A percentile compares a stretch with the other conserved stretches of the same genome.
Evolutionary conservation across 1,140 invertebrate species (phyloP).

Genomic region (Drosophila pruinosa): DNA sequence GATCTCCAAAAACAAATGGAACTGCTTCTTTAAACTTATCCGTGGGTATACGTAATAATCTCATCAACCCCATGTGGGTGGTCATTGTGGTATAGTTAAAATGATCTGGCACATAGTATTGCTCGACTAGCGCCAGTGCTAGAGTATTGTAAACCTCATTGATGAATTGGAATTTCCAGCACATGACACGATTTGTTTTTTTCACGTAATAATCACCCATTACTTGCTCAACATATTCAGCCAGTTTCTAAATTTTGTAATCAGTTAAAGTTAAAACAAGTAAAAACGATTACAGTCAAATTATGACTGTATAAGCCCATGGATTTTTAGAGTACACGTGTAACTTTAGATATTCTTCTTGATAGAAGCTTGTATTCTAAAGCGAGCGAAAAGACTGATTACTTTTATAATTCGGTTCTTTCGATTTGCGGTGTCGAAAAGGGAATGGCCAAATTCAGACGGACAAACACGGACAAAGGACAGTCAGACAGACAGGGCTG

Average conservation of each 20-base stretch:
- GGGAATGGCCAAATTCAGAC: no score
- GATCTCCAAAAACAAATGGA: slow-evolving; percentile 66
- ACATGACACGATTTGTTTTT: slow-evolving; percentile 76
- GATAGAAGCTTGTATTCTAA: no score
- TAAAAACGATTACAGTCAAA: no score
- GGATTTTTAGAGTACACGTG: no score
- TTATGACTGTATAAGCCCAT: no score
- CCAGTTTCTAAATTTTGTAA: neutral
- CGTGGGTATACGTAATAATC: slow-evolving; percentile 41
- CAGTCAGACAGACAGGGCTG: no score
- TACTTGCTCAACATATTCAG: slow-evolving; percentile 17
- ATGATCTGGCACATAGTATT: slow-evolving; percentile 35
- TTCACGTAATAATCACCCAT: slow-evolving; percentile 75
- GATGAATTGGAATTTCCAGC: slow-evolving; percentile 77
- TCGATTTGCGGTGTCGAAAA: no score
- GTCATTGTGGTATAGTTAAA: neutral
- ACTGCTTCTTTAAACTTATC: slow-evolving; percentile 53
- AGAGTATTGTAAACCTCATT: slow-evolving; percentile 77
- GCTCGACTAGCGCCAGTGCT: slow-evolving; percentile 59
- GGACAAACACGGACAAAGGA: no score
- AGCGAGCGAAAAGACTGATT: no score
- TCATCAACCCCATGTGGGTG: slow-evolving; percentile 1
- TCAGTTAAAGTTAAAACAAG: no score
- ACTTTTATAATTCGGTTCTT: no score
- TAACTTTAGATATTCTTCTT: no score